These are phyloP conservation scores for Pitangus sulphuratus DNA, from an alignment of 2,797 vertebrate species.

Conservation along the genomic window DNA sequence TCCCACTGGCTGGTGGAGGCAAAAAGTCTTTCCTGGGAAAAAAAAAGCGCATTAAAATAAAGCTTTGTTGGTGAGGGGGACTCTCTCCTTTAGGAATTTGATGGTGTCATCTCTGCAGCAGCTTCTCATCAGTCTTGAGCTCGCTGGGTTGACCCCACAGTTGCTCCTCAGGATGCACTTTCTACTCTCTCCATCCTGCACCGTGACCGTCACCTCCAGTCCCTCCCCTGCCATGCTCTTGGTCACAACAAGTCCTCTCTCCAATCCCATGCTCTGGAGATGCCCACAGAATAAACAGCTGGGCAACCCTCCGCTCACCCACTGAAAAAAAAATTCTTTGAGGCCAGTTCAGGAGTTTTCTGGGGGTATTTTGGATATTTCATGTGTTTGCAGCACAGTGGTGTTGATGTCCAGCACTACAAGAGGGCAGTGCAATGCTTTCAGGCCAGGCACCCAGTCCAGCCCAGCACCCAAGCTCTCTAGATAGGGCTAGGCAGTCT, in stretches of 20 bases:
- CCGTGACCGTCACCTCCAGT: not conserved
- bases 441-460: not conserved
- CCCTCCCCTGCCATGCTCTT: rapidly evolving
- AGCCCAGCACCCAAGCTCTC: not conserved
- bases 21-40: not conserved
- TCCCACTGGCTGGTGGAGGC: not conserved
- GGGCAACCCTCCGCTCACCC: not conserved
- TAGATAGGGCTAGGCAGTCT: no score
- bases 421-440: not conserved
- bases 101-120: not conserved
- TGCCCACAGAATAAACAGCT: not conserved
- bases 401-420: not conserved
- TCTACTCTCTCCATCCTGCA: not conserved
- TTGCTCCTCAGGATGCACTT: not conserved
- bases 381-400: not conserved
- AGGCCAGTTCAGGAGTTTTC: not conserved
- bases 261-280: not conserved
- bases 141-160: not conserved
- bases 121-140: rapidly evolving
- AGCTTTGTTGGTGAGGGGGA: not conserved
- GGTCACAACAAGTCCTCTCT: not conserved
- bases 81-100: not conserved
- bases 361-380: not conserved
- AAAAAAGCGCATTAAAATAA: not conserved
- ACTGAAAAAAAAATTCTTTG: not conserved